Evolutionary conservation across 1,140 invertebrate genomes (phyloP).

Genomic region (Babylonia areolata): DNA sequence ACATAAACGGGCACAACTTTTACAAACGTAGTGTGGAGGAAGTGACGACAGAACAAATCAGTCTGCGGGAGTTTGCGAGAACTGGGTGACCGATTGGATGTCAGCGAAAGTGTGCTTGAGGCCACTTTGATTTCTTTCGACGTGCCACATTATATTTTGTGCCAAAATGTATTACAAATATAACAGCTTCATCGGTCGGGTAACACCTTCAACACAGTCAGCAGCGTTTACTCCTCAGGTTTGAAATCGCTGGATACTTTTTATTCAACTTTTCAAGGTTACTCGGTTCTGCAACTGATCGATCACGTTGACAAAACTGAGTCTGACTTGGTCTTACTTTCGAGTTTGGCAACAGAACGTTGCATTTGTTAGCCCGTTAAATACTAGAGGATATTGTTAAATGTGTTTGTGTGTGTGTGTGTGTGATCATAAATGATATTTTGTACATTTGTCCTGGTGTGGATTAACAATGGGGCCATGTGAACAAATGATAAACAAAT

Average conservation of each 20-base stretch:
- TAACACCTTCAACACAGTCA: slow-evolving; percentile 36
- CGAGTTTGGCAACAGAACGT: no score
- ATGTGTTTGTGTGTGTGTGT: no score
- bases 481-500: no score
- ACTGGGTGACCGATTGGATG: background rate
- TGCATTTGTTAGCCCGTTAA: no score
- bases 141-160: background rate
- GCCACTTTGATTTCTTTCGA: background rate
- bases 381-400: no score
- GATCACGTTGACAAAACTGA: no score
- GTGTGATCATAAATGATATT: no score
- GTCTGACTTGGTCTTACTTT: no score
- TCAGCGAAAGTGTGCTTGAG: background rate
- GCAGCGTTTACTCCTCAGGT: slow-evolving; percentile 44
- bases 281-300: no score
- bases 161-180: slow-evolving; percentile 56
- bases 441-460: no score
- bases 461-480: no score
- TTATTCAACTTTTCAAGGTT: background rate
- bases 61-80: slow-evolving; percentile 6
- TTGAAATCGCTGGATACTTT: background rate
- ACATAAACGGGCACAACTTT: background rate
- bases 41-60: background rate
- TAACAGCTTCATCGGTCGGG: slow-evolving; percentile 35
- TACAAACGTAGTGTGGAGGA: background rate